These are phyloP conservation scores for Pseudochirops corinnae DNA, from an alignment of 2,797 vertebrate genomes.

Conservation along the genomic window DNA sequence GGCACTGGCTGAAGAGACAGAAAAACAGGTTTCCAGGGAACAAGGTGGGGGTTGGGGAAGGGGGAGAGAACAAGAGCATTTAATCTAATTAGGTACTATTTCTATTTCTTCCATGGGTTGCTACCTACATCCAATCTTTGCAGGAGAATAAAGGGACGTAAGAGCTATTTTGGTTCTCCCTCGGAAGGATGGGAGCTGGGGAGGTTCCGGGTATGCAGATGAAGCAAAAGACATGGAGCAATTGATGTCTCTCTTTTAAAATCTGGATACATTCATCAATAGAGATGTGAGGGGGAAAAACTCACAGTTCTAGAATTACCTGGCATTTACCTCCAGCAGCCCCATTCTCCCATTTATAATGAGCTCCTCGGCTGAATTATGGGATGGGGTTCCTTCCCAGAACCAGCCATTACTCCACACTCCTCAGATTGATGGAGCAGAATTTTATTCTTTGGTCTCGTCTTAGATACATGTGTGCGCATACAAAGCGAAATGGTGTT, in stretches of 20 bases:
- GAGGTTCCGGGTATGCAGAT: background rate
- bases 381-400: background rate
- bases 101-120: conserved; percentile 15
- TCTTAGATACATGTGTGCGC: background rate
- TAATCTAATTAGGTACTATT: conserved; percentile 17
- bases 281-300: conserved; percentile 9
- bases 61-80: background rate
- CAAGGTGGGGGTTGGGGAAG: conserved; percentile 2
- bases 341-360: background rate
- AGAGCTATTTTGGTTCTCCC: conserved; percentile 45
- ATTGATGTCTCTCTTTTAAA: background rate
- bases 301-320: background rate
- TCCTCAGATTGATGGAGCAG: background rate
- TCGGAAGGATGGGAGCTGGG: background rate
- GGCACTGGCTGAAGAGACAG: conserved; percentile 40
- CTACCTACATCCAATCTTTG: conserved; percentile 12
- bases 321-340: background rate
- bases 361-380: background rate
- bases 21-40: conserved; percentile 70
- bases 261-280: conserved; percentile 4
- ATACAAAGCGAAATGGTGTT: background rate
- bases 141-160: conserved; percentile 14
- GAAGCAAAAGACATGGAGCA: background rate
- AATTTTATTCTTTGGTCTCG: background rate
- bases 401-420: background rate